phyloP scores from a whole-genome alignment of 64 coral and sea anemone species.

The Catalaphyllia jardinei region DNA sequence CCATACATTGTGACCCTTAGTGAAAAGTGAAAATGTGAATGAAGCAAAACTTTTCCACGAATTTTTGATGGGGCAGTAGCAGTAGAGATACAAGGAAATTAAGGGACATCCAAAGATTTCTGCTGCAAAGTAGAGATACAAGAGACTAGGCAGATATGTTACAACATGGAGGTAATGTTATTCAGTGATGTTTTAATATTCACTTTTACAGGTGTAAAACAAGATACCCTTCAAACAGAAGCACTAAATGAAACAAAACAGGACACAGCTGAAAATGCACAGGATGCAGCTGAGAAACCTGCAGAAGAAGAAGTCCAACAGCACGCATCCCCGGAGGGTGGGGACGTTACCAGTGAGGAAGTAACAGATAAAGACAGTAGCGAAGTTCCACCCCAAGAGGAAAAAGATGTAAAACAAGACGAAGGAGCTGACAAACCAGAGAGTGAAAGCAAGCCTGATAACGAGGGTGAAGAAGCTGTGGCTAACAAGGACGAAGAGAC shows the following conservation, averaged over 20 bases:
- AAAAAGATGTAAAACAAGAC: neutral
- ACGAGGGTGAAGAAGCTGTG: neutral
- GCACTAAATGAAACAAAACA: neutral
- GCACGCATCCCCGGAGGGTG: neutral
- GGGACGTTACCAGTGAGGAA: neutral
- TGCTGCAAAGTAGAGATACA: neutral
- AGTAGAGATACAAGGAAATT: too few species aligned
- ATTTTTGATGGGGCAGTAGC: too few species aligned
- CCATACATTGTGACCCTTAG: too few species aligned
- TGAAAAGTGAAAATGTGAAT: too few species aligned
- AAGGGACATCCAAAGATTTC: too few species aligned
- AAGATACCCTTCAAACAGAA: neutral
- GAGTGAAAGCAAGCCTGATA: slow-evolving; percentile 21
- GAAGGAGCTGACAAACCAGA: neutral
- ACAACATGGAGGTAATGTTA: neutral
- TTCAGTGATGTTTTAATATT: neutral
- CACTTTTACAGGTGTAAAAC: neutral
- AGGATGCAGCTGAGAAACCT: neutral
- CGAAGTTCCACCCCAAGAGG: neutral
- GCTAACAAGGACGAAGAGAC: slow-evolving; percentile 23
- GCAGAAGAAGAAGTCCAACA: neutral
- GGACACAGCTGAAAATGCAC: neutral
- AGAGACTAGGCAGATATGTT: neutral
- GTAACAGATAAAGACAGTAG: neutral
- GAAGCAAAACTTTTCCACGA: too few species aligned